Conservation (phyloP, 2,888 invertebrate genomes). For the Pterobdella sp. region DNA sequence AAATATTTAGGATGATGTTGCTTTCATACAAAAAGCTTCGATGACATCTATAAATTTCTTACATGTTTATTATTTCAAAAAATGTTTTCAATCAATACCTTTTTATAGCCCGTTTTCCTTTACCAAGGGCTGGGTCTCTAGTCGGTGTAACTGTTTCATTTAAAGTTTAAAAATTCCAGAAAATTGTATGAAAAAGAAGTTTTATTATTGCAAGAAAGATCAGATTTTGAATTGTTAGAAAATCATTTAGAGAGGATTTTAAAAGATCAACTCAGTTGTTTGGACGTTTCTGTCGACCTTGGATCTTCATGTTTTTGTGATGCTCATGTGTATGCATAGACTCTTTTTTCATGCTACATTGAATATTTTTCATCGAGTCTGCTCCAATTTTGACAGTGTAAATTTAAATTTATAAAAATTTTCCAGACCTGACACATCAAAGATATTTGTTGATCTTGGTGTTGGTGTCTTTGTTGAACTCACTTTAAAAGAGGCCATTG, state of each 20-base stretch:
- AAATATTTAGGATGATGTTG: no score
- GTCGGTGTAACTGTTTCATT: no score
- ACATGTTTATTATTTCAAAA: no score
- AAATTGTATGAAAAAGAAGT: constrained; percentile 3
- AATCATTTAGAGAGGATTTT: not conserved
- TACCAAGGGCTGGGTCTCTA: no score
- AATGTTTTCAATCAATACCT: no score
- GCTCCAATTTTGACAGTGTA: not conserved
- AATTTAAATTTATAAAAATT: not conserved
- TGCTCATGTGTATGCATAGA: not conserved
- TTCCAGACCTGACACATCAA: not conserved
- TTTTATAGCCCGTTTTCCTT: no score
- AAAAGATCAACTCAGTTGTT: not conserved
- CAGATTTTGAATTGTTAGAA: not conserved
- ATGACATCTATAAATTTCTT: not conserved
- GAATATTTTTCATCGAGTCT: not conserved
- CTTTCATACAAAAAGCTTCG: not conserved
- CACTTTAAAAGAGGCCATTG: not conserved
- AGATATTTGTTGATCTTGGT: not conserved
- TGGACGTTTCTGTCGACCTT: constrained; percentile 3
- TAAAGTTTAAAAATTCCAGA: no score
- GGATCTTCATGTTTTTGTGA: constrained; percentile 6
- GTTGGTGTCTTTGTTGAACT: not conserved
- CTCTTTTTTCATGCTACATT: not conserved
- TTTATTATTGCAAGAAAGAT: not conserved